Conservation (phyloP, 2,888 invertebrate genomes). For the Plagiodera versicolora region DNA sequence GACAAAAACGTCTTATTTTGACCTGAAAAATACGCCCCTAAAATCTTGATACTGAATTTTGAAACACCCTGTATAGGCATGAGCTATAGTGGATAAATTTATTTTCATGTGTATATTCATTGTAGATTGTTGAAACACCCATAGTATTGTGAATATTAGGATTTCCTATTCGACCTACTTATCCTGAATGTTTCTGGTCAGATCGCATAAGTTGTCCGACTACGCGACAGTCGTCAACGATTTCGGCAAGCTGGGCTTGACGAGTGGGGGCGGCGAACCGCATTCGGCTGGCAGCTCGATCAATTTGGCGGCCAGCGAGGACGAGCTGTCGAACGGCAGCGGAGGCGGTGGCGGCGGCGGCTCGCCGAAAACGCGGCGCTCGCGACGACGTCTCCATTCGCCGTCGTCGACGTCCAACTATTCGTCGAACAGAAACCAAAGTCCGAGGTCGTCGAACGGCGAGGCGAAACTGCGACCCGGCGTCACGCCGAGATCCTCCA, state of each 20-base stretch:
- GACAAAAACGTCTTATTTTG: no score
- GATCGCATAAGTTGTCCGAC: conserved; percentile 26
- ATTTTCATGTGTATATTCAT: no score
- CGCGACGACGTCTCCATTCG: no score
- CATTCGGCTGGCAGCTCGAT: conserved; percentile 60
- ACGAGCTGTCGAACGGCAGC: conserved; percentile 60
- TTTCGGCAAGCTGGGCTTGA: conserved; percentile 41
- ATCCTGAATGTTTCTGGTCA: no score
- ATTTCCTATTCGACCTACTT: no score
- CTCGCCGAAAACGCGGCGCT: neutral
- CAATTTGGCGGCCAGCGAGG: conserved; percentile 58
- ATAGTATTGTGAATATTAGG: no score
- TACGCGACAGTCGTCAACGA: conserved; percentile 41
- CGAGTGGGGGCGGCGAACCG: conserved; percentile 54
- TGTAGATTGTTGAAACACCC: no score
- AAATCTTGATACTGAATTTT: no score
- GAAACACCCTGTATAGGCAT: no score
- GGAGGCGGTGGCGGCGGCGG: conserved; percentile 56
- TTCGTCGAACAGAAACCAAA: conserved; percentile 59
- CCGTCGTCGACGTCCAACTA: conserved; percentile 33
- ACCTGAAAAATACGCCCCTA: no score
- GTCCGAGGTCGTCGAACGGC: conserved; percentile 62
- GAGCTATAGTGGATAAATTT: no score
- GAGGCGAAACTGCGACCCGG: conserved; percentile 62
- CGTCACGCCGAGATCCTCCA: conserved; percentile 55